Conservation (phyloP, 2,113 vertebrate species). For the Lates calcarifer region DNA sequence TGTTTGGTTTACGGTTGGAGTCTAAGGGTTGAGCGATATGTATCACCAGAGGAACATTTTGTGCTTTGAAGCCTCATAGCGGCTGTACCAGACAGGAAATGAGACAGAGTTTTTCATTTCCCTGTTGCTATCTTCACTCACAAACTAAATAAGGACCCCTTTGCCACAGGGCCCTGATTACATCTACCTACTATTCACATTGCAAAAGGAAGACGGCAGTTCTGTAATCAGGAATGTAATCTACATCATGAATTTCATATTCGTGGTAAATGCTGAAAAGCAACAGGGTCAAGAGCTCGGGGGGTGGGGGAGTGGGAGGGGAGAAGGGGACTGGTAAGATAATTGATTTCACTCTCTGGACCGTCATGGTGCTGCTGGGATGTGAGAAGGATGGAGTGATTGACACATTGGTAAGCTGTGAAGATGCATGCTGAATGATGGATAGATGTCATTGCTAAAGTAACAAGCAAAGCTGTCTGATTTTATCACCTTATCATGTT, state of each 20-base stretch:
- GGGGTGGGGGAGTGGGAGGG: constrained; percentile 21
- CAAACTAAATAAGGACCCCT: constrained; percentile 81
- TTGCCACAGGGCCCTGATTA: constrained; percentile 75
- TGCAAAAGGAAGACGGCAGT: constrained; percentile 73
- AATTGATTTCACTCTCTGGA: constrained; percentile 80
- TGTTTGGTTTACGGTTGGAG: constrained; percentile 73
- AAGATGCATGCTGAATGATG: constrained; percentile 61
- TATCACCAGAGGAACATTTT: constrained; percentile 81
- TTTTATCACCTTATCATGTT: constrained; percentile 69
- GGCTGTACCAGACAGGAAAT: constrained; percentile 84
- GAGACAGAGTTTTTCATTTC: constrained; percentile 87
- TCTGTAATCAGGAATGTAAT: constrained; percentile 83
- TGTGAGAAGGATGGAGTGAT: constrained; percentile 51
- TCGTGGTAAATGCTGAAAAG: constrained; percentile 79
- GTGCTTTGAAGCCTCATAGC: constrained; percentile 76
- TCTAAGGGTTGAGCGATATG: constrained; percentile 79
- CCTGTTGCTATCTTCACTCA: constrained; percentile 77
- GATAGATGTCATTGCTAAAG: constrained; percentile 66
- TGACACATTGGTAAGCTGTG: constrained; percentile 62
- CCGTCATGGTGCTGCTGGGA: constrained; percentile 38
- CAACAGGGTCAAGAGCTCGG: constrained; percentile 72
- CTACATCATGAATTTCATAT: constrained; percentile 82
- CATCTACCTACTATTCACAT: constrained; percentile 77
- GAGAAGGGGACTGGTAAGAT: constrained; percentile 43
- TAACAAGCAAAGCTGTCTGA: constrained; percentile 63